These are phyloP conservation scores for Sibirionetta formosa DNA, from an alignment of 2,797 vertebrate species.

Conservation along the genomic window DNA sequence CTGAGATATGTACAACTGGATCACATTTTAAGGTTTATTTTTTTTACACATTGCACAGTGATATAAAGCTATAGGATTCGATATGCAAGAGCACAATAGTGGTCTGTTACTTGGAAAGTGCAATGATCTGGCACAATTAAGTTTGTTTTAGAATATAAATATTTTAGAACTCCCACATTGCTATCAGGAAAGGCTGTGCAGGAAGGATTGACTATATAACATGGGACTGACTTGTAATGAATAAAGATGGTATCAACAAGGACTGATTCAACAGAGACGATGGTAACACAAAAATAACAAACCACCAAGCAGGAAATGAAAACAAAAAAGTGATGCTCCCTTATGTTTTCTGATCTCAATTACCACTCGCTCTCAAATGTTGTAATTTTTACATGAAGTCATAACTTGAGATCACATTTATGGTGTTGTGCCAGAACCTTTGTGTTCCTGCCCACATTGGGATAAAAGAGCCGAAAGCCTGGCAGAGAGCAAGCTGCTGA, in stretches of 20 bases:
- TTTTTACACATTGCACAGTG: not conserved
- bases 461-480: not conserved
- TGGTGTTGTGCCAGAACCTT: not conserved
- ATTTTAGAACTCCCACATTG: not conserved
- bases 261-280: not conserved
- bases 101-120: not conserved
- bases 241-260: not conserved
- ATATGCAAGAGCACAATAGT: not conserved
- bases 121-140: rapidly evolving
- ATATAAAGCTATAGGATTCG: not conserved
- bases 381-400: constrained; percentile 28
- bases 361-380: not conserved
- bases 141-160: not conserved
- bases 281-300: not conserved
- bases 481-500: not conserved
- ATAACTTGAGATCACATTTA: not conserved
- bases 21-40: not conserved
- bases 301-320: not conserved
- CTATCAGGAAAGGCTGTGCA: not conserved
- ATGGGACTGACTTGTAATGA: not conserved
- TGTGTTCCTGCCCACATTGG: not conserved
- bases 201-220: not conserved
- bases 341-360: not conserved
- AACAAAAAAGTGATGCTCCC: not conserved
- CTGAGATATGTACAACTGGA: too few relatives aligned